Evolutionary conservation across 2,113 vertebrate species (phyloP).

Genomic region (Perognathus longimembris): DNA sequence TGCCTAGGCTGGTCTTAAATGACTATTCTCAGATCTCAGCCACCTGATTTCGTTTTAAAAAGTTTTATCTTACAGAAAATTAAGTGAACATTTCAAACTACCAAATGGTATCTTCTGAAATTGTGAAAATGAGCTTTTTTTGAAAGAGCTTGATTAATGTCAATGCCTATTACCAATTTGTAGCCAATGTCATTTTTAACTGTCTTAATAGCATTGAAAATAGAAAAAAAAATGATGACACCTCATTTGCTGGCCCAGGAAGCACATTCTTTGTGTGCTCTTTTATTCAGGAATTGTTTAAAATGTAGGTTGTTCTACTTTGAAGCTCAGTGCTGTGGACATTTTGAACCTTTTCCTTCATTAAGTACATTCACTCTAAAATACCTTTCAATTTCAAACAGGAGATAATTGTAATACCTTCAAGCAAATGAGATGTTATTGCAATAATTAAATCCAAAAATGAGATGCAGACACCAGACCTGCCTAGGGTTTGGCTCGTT

Average conservation of each 20-base stretch:
- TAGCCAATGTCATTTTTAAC: conserved; percentile 64
- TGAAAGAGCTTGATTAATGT: conserved; percentile 74
- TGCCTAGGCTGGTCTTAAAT: too few species aligned
- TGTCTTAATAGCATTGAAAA: conserved; percentile 68
- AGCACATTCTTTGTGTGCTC: conserved; percentile 72
- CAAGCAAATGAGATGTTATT: conserved; percentile 88
- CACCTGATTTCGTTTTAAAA: conserved; percentile 62
- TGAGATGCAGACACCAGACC: conserved; percentile 83
- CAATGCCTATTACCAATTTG: conserved; percentile 72
- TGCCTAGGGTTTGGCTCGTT: conserved; percentile 80
- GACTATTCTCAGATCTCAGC: too few species aligned
- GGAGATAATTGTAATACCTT: conserved; percentile 88
- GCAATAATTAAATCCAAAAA: conserved; percentile 87
- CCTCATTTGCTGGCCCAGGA: conserved; percentile 72
- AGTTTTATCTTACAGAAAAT: conserved; percentile 73
- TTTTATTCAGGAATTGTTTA: conserved; percentile 76
- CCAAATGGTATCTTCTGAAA: conserved; percentile 66
- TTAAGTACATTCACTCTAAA: conserved; percentile 87
- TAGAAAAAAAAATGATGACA: conserved; percentile 77
- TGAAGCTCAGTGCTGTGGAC: conserved; percentile 81
- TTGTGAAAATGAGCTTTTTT: conserved; percentile 68
- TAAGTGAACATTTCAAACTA: conserved; percentile 78
- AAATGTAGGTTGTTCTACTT: conserved; percentile 83
- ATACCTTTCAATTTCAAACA: conserved; percentile 86
- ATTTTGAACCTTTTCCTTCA: conserved; percentile 86